Percentiles rank a stretch among this genome's conserved stretches.
Conservation (phyloP, 2,888 invertebrate genomes). For the Cryptocephalus primarius region DNA sequence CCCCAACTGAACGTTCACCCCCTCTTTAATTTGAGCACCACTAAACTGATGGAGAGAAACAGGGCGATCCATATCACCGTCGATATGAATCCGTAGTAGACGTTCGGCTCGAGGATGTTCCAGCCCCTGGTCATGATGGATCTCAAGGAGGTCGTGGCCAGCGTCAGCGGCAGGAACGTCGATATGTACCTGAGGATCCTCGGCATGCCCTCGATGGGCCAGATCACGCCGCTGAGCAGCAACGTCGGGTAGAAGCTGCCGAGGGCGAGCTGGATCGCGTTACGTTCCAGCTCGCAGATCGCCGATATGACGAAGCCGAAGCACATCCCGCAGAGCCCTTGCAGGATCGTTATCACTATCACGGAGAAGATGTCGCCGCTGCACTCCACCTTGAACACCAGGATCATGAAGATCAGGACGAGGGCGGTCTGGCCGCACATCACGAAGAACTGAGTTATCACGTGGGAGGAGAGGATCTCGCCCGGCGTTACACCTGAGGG, state of each 20-base stretch:
- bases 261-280: slow-evolving; percentile 85
- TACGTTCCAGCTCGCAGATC: slow-evolving; percentile 81
- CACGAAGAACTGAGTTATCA: slow-evolving; percentile 87
- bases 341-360: slow-evolving; percentile 73
- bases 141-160: slow-evolving; percentile 85
- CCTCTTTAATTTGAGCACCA: slow-evolving; percentile 67
- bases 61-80: slow-evolving; percentile 77
- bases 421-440: slow-evolving; percentile 90
- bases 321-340: slow-evolving; percentile 93
- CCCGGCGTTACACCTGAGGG: slow-evolving; percentile 70
- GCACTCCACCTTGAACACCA: slow-evolving; percentile 82
- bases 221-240: slow-evolving; percentile 80
- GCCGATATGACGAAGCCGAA: slow-evolving; percentile 92
- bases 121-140: slow-evolving; percentile 83
- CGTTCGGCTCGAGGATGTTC: slow-evolving; percentile 68
- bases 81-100: slow-evolving; percentile 79
- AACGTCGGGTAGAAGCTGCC: slow-evolving; percentile 93
- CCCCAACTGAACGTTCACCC: not conserved
- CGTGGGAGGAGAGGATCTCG: slow-evolving; percentile 88
- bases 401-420: slow-evolving; percentile 83
- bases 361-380: slow-evolving; percentile 81
- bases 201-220: slow-evolving; percentile 94
- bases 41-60: slow-evolving; percentile 68
- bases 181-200: slow-evolving; percentile 67
- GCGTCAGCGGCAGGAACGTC: slow-evolving; percentile 72